Evolutionary conservation across 2,888 invertebrate genomes (phyloP).

Genomic region (Yponomeuta evonymella): DNA sequence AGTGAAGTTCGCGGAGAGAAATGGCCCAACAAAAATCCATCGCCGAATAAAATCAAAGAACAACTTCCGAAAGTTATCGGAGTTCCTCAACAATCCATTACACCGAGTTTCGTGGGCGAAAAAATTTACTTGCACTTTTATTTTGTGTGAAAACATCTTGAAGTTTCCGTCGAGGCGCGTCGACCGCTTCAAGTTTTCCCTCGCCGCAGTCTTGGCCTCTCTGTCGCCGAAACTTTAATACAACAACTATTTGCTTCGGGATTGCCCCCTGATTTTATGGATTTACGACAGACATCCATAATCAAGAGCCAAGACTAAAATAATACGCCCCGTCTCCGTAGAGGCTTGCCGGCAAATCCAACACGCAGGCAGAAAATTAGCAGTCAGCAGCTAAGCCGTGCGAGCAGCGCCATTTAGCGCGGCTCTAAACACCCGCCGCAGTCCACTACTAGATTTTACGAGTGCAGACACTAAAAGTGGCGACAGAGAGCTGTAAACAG

Average conservation of each 20-base stretch:
- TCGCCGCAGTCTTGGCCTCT: slow-evolving; percentile 42
- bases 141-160: slow-evolving; percentile 71
- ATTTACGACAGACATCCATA: not conserved
- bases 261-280: not conserved
- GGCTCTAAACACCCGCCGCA: slow-evolving; percentile 17
- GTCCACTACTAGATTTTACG: slow-evolving; percentile 31
- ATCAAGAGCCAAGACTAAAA: not conserved
- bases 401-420: slow-evolving; percentile 14
- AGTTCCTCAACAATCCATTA: slow-evolving; percentile 73
- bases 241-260: not conserved
- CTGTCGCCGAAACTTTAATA: slow-evolving; percentile 12
- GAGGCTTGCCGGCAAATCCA: not conserved
- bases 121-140: slow-evolving; percentile 72
- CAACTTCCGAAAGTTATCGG: slow-evolving; percentile 75
- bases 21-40: slow-evolving; percentile 72
- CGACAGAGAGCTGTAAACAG: slow-evolving; percentile 61
- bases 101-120: slow-evolving; percentile 63
- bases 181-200: slow-evolving; percentile 22
- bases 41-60: slow-evolving; percentile 70
- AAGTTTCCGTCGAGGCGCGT: slow-evolving; percentile 45
- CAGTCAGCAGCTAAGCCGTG: slow-evolving; percentile 2
- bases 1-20: slow-evolving; percentile 42
- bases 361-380: not conserved
- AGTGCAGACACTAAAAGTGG: slow-evolving; percentile 51
- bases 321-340: not conserved